Evolutionary conservation across 2,888 invertebrate species (phyloP), one percentile per base, ranked within the genome.

Genomic region (Nomada hirtipes): DNA sequence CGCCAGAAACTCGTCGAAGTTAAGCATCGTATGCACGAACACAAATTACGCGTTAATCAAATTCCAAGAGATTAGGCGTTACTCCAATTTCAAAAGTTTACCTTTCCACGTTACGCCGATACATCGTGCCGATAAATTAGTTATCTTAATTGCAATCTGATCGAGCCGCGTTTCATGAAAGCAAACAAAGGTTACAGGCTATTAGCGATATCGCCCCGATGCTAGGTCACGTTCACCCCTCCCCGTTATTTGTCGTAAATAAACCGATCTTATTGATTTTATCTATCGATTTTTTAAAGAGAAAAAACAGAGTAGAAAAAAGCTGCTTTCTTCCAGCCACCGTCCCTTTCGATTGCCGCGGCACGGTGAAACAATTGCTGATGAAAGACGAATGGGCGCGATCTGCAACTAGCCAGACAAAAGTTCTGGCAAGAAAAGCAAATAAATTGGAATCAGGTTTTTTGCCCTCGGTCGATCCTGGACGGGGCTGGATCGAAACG

Each of bases 71-170:
- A 20, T 23, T 57, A 57, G 47, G 4, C 65, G 64, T 57, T 59
- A 23, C 60, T 26, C 63, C 57, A 18, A 13, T 2, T 20, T 29
- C 29, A 13, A 59, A 11, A 10, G 52, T 63, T 60, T 1, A n/a
- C 36, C 53, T 23, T 47, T 23, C 44, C 42, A 52, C 61, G 76
- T 44, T 52, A 59, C 72, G 44, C 53, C 53, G 72, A 57, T 70
- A 64, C 59, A 42, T 47, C 50, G 23, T 29, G 36, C 20, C 82
- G 83, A 83, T 78, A 83, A 77, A 82, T 83, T 72, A 67, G 67
- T 59, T 83, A 82, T 83, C 83, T 77, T 82, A 83, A 83, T 75
- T 82, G 68, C 77, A 42, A 83, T 82, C 71, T 15, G 77, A 82
- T 82, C 83, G 82, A 29, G 42, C 23, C 59, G 42, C 68, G 71